phyloP scores from a whole-genome alignment of 1,140 invertebrate genomes.

The Drosophila nigrodunni region DNA sequence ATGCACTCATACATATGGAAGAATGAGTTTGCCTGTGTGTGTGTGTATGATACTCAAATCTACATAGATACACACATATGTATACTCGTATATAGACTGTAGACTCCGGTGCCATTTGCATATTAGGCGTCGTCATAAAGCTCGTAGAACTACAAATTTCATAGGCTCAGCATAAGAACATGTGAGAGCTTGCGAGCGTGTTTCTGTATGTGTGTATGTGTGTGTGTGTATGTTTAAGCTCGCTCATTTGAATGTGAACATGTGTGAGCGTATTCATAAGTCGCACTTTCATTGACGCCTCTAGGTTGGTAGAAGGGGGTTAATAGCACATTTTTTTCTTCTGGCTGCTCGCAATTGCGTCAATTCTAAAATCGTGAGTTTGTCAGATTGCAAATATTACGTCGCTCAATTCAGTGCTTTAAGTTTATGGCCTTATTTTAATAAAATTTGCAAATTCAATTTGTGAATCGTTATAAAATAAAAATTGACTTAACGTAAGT shows the following conservation, averaged over 20 bases:
- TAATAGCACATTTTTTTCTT: constrained; percentile 19
- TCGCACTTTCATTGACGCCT: constrained; percentile 69
- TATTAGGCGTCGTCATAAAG: constrained; percentile 54
- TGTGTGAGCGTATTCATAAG: constrained; percentile 39
- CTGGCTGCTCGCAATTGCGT: constrained; percentile 44
- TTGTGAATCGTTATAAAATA: not conserved
- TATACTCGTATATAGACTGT: not conserved
- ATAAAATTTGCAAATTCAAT: constrained; percentile 40
- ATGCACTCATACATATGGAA: constrained; percentile 37
- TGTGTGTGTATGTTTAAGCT: no score
- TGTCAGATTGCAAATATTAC: constrained; percentile 72
- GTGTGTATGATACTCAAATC: constrained; percentile 12
- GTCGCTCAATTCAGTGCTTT: constrained; percentile 58
- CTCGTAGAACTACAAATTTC: constrained; percentile 20
- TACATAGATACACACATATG: no score
- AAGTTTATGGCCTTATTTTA: constrained; percentile 64
- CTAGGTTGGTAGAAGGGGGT: constrained; percentile 13
- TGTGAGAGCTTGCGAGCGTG: no score
- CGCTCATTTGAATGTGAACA: not conserved
- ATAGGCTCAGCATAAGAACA: constrained; percentile 19
- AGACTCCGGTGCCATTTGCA: constrained; percentile 54
- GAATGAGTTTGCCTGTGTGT: constrained; percentile 5
- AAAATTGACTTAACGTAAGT: not conserved
- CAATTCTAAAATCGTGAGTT: constrained; percentile 53
- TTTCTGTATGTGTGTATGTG: no score